Conservation (phyloP, 2,888 invertebrate species). For the Plagiodera versicolora region DNA sequence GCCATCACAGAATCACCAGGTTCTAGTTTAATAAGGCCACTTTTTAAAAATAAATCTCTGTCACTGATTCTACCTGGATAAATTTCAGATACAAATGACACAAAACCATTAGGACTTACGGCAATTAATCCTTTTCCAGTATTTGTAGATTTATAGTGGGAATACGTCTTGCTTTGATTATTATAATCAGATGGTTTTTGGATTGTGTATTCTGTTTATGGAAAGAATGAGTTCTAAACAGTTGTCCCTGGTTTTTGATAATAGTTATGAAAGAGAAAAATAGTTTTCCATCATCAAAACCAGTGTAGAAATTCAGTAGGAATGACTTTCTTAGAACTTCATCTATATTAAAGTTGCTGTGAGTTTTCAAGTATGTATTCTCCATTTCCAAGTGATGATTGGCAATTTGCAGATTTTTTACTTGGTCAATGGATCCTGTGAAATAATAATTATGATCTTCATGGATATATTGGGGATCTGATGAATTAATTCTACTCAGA, state of each 20-base stretch:
- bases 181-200: background rate
- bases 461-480: slow-evolving; percentile 1
- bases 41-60: slow-evolving; percentile 5
- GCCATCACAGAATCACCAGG: slow-evolving; percentile 7
- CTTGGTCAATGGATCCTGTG: slow-evolving; percentile 1
- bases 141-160: slow-evolving; percentile 3
- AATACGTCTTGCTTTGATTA: slow-evolving; percentile 1
- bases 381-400: slow-evolving; percentile 4
- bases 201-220: background rate
- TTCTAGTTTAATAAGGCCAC: slow-evolving; percentile 5
- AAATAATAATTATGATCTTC: slow-evolving; percentile 2
- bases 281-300: background rate
- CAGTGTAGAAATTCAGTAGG: slow-evolving; percentile 9
- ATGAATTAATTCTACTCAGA: background rate
- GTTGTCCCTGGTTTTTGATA: background rate
- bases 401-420: background rate
- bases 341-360: slow-evolving; percentile 8
- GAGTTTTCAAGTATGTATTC: background rate
- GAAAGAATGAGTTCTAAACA: background rate
- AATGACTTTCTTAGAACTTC: slow-evolving; percentile 6
- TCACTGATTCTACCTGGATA: slow-evolving; percentile 7
- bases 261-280: background rate
- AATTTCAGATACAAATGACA: slow-evolving; percentile 8
- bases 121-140: slow-evolving; percentile 7
- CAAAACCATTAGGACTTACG: slow-evolving; percentile 10